These are phyloP conservation scores for Schrankia costaestrigalis DNA, from an alignment of 2,888 invertebrate genomes.

Conservation along the genomic window DNA sequence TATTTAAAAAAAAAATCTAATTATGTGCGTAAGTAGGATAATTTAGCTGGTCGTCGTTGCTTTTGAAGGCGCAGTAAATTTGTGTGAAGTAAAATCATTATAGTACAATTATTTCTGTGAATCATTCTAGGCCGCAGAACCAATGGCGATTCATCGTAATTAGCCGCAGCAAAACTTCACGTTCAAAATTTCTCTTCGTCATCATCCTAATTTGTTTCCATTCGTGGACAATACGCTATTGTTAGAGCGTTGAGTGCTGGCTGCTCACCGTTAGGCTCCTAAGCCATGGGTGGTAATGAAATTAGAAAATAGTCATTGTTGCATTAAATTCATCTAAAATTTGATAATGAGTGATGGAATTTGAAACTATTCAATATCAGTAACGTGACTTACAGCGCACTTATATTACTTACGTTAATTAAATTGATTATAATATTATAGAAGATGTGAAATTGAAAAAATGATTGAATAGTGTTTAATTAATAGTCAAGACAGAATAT, in stretches of 20 bases:
- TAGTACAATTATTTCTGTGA: too few species aligned
- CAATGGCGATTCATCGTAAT: slow-evolving; percentile 34
- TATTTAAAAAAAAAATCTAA: too few species aligned
- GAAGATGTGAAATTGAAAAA: slow-evolving; percentile 20
- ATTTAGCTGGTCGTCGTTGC: too few species aligned
- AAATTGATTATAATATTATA: too few species aligned
- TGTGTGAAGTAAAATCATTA: too few species aligned
- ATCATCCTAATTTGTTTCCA: slow-evolving; percentile 67
- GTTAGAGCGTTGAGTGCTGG: slow-evolving; percentile 37
- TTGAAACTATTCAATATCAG: slow-evolving; percentile 38
- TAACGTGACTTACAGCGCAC: slow-evolving; percentile 42
- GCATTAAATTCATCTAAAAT: slow-evolving; percentile 68
- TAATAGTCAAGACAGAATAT: background rate
- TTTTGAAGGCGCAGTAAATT: too few species aligned
- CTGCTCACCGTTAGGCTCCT: slow-evolving; percentile 23
- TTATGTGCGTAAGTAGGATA: too few species aligned
- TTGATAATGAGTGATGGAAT: slow-evolving; percentile 57
- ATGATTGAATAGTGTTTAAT: background rate
- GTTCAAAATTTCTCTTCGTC: slow-evolving; percentile 49
- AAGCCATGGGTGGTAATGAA: slow-evolving; percentile 72
- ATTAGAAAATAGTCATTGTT: slow-evolving; percentile 71
- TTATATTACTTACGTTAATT: too few species aligned
- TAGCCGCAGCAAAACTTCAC: slow-evolving; percentile 35
- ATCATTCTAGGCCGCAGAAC: slow-evolving; percentile 6
- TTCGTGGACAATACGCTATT: slow-evolving; percentile 62